Conservation (phyloP, 1,140 invertebrate genomes). For the Teleogryllus occipitalis region DNA sequence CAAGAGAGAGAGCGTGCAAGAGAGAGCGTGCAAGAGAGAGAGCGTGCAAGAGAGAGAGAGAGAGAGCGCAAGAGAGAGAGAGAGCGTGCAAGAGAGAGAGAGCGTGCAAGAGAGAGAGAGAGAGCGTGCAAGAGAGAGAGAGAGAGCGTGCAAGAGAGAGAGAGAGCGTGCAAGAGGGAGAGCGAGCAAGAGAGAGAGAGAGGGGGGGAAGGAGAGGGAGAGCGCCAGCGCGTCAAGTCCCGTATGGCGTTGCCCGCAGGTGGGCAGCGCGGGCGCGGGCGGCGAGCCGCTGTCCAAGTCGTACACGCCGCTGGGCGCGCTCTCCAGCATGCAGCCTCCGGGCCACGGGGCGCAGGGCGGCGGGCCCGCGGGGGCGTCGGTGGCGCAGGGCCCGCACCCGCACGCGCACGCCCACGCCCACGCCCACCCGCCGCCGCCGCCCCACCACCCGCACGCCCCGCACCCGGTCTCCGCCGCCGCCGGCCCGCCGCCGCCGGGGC, state of each 20-base stretch:
- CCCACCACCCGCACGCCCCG: constrained; percentile 31
- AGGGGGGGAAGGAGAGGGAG: no score
- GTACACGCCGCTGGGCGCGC: constrained; percentile 73
- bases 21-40: no score
- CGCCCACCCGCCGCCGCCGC: constrained; percentile 26
- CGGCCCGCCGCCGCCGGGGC: constrained; percentile 26
- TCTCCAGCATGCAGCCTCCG: constrained; percentile 78
- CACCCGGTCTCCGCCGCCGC: constrained; percentile 27
- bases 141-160: no score
- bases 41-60: no score
- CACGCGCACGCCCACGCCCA: constrained; percentile 25
- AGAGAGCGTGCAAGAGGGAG: no score
- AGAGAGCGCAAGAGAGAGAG: no score
- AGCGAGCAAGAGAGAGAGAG: no score
- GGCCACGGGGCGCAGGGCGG: constrained; percentile 32
- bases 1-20: no score
- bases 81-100: no score
- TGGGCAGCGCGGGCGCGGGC: constrained; percentile 20
- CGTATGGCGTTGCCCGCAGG: not conserved
- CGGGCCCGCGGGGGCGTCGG: constrained; percentile 36
- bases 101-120: no score
- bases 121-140: no score
- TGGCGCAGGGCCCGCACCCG: constrained; percentile 27
- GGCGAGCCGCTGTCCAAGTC: constrained; percentile 45
- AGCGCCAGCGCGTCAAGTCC: no score